Base-by-base conservation (phyloP, 2,888 invertebrate species). In the Drosophila dives region DNA sequence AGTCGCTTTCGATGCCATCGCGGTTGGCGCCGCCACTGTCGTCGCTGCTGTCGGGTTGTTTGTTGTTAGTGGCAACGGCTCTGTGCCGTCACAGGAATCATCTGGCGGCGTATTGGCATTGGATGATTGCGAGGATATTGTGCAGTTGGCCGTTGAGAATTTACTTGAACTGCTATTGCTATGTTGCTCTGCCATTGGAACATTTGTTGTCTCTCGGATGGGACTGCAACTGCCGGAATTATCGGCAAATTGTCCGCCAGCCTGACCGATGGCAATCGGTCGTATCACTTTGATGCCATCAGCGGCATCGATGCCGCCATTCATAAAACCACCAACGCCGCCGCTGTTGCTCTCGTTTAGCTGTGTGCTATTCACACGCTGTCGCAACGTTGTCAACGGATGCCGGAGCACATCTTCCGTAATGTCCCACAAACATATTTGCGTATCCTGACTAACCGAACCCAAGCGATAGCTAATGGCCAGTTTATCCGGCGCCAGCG, bases 361-460 rank as follows among this genome's bases (percentile, higher is more conserved):
- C 86, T 88, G 73, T 76, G 83, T 71, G 63, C 77, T 77, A 60
- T 91, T 91, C n/a, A 92, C 91, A n/a, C 92, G 92, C 63, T 92
- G 93, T 4, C 93, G 84, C 55, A 93, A 72, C 26, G 92, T 86
- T 55, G 92, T 86, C 56, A 93, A 65, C 10, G 97, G 96, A 90
- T 97, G 97, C 83, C 96, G 94, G 65, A 99, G 93, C 67, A 98
- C 96, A 91, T 99, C 99, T 92, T 99, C 98, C 17, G 99, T 99
- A 71, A 99, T 95, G 92, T 99, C 99, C 99, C 99, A 99, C 77
- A 99, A 94, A 93, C 99, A 99, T 80, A 99, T 94, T 93, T 98
- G 98, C 50, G 99, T 99, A 94, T 99, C 99, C 93, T 99, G 99
- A 38, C 99, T 98, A 2, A 99, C 98, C 76, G 98, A 98, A 36